Percentiles rank a stretch among this genome's conserved stretches.
These are phyloP conservation scores for Zaprionus africanus DNA, from an alignment of 1,140 invertebrate species.

Conservation along the genomic window DNA sequence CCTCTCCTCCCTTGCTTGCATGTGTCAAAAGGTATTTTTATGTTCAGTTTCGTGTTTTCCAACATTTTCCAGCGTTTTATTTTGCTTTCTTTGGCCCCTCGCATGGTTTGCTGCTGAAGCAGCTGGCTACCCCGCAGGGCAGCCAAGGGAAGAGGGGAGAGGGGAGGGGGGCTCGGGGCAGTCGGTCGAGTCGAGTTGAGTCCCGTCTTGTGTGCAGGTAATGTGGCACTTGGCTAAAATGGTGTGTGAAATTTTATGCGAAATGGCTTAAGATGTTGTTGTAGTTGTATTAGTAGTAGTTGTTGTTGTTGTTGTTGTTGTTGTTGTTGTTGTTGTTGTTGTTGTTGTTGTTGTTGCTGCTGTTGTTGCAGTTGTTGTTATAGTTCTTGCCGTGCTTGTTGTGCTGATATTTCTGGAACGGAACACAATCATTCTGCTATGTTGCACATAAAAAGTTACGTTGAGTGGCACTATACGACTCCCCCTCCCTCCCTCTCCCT, in stretches of 20 bases:
- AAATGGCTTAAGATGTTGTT: constrained; percentile 79
- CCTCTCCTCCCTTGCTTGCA: constrained; percentile 54
- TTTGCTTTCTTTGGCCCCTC: constrained; percentile 42
- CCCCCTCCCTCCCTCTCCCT: neutral
- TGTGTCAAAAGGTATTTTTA: constrained; percentile 83
- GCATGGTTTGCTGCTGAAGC: constrained; percentile 24
- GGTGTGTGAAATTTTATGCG: constrained; percentile 84
- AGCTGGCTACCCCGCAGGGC: constrained; percentile 3
- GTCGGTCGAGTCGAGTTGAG: constrained; percentile 50
- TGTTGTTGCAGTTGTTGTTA: constrained; percentile 41
- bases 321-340: constrained; percentile 28
- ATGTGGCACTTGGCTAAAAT: constrained; percentile 84
- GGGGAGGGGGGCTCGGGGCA: constrained; percentile 11
- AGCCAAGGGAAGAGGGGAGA: neutral
- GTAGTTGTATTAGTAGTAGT: constrained; percentile 29
- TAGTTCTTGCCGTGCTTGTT: constrained; percentile 69
- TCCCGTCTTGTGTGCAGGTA: constrained; percentile 83
- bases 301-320: constrained; percentile 46
- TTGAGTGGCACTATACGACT: constrained; percentile 74
- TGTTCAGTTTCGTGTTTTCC: constrained; percentile 78
- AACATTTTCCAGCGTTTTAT: constrained; percentile 72
- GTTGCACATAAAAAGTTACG: constrained; percentile 82
- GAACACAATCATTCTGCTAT: constrained; percentile 83
- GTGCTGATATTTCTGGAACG: constrained; percentile 81
- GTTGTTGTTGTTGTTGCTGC: constrained; percentile 47